Conservation (phyloP, 2,797 vertebrate species). For the Glyptemys insculpta region DNA sequence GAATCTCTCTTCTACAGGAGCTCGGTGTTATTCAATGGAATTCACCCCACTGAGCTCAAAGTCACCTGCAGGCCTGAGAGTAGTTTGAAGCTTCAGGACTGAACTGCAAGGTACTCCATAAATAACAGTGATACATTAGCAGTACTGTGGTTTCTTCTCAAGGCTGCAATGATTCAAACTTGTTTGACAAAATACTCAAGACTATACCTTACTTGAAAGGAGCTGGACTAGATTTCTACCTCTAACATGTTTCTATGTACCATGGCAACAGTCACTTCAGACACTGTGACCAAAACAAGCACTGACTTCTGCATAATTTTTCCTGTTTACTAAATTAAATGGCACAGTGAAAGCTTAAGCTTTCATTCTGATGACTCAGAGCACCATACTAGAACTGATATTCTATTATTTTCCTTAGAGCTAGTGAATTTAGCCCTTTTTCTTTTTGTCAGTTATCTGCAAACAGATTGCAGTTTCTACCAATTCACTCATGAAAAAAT, state of each 20-base stretch:
- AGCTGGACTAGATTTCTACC: not conserved
- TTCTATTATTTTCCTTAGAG: slow-evolving; percentile 3
- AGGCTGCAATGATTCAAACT: not conserved
- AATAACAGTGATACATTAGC: not conserved
- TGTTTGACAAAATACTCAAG: not conserved
- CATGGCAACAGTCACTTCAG: slow-evolving; percentile 68
- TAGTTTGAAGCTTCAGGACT: not conserved
- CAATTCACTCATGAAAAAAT: not conserved
- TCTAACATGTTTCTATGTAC: slow-evolving; percentile 43
- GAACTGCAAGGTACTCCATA: no score
- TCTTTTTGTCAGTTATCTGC: not conserved
- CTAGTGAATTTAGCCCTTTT: not conserved
- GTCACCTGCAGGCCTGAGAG: not conserved
- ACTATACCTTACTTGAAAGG: not conserved
- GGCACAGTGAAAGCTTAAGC: slow-evolving; percentile 49
- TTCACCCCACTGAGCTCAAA: not conserved
- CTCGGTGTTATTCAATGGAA: not conserved
- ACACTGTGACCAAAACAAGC: slow-evolving; percentile 55
- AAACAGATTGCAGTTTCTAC: slow-evolving; percentile 7
- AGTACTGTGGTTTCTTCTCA: not conserved
- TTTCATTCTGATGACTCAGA: slow-evolving; percentile 59
- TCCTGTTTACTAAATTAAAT: slow-evolving; percentile 58
- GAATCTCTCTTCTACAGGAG: not conserved
- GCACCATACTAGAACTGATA: slow-evolving; percentile 12
- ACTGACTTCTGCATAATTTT: slow-evolving; percentile 43